Conservation (phyloP, 2,113 vertebrate species). For the Lophochroa leadbeateri region DNA sequence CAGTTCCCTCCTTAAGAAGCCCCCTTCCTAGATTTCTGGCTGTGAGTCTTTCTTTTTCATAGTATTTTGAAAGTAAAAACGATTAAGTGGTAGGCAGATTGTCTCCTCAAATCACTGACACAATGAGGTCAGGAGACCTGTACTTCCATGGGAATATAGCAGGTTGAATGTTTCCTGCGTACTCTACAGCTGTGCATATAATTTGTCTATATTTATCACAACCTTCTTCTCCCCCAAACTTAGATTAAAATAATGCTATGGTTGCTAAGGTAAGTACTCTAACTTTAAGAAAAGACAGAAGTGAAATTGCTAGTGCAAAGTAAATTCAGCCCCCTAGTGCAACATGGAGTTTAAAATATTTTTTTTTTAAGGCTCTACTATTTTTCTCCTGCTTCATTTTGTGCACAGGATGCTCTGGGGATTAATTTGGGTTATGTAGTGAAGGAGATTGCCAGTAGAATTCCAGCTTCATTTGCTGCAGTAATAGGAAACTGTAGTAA, state of each 20-base stretch:
- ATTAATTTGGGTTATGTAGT: constrained; percentile 48
- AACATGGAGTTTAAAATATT: not conserved
- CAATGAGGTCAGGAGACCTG: constrained; percentile 20
- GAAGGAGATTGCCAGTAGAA: constrained; percentile 22
- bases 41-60: not conserved
- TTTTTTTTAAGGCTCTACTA: not conserved
- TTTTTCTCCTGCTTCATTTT: constrained; percentile 33
- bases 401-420: constrained; percentile 15
- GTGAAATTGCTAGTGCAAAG: not conserved
- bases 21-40: not conserved
- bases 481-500: constrained; percentile 31
- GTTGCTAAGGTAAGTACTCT: not conserved
- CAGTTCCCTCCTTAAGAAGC: not conserved
- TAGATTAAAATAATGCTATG: not conserved
- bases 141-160: not conserved
- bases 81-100: not conserved
- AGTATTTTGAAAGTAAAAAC: not conserved
- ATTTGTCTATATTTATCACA: not conserved
- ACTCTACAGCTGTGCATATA: not conserved
- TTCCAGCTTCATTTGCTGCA: constrained; percentile 46
- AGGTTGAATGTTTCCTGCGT: not conserved
- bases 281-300: not conserved
- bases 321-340: not conserved
- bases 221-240: not conserved
- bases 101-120: not conserved